Evolutionary conservation across 2,888 invertebrate species (phyloP), one percentile per base, ranked within the genome.

Genomic region (Ophion ellenae): DNA sequence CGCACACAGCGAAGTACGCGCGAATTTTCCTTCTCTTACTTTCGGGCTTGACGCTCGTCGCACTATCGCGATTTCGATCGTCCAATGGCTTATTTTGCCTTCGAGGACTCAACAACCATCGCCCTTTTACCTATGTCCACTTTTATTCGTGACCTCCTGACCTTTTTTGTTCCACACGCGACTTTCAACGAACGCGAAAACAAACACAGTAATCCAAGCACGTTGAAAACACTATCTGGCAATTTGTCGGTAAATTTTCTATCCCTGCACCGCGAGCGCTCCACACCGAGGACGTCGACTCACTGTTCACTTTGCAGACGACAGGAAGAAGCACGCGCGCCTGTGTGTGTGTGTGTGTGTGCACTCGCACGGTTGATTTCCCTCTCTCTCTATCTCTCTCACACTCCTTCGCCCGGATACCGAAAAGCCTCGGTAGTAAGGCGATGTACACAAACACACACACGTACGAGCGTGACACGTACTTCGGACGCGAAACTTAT

Each of bases 231-330:
- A 83, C 83, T 57, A 40, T 64, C 77, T 78, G 63, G 40, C 47
- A 45, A 40, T 64, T 85, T 24, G 5, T 11, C 71, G 32, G 40
- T 67, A 71, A 24, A 32, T 40, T 59, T 70, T 40, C n/a, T 64
- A 47, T 74, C 63, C 57, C 53, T 66, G 71, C 40, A 69, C 53
- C 57, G 61, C 81, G 81, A 77, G 82, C 86, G 82, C 80, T 83
- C 66, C 66, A 66, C 79, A 78, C 79, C 84, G 87, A 87, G 85
- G 83, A 87, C 86, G 81, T 83, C 86, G 87, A 83, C 86, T 86
- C 85, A 86, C 87, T 87, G 86, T 85, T 86, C 87, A 87, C 81
- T 88, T 79, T 82, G 85, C 84, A 85, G 85, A 86, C 83, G 81
- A 86, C 87, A 82, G 85, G 86, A 83, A 85, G 82, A 85, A 85